Evolutionary conservation across 2,113 vertebrate genomes (phyloP), one percentile per base, ranked within the genome.

Genomic region (Cynopterus brachyotis): DNA sequence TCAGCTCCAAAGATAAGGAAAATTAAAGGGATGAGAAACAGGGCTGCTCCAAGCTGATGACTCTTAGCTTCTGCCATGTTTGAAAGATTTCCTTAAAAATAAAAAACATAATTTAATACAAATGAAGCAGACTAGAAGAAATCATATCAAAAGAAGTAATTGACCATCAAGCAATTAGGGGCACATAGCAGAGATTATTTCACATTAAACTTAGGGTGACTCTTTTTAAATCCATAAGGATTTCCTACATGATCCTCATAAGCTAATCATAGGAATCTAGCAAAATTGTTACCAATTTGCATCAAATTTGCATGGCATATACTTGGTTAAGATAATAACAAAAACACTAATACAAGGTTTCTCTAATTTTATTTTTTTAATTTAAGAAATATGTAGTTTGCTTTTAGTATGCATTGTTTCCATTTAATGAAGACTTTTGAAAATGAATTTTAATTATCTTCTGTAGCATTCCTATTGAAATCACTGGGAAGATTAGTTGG

Each of bases 21-120:
- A 94, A 99, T 98, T 69, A 98, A 96, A 94, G 98, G 95, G 76
- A 98, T 15, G 92, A 99, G 93, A 98, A 97, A 60, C 76, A 98
- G 93, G 84, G 94, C 94, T 96, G 97, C 97, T 98, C 97, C 98
- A 88, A 98, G 97, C 20, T 91, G 70, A 85, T 96, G 97, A 76
- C 83, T 92, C 98, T 98, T 98, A 20, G 79, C 73, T 97, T 98
- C 96, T 94, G 99, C 98, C 98, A 98, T 98, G 97, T 98, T 99
- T 96, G 91, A 98, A 98, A 98, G 94, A 96, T 96, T 97, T 97
- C 99, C 99, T 99, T 98, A 90, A 98, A 98, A 93, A 96, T 79
- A 99, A 37, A 98, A 98, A 97, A 97, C 75, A 97, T 95, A 64
- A 97, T 97, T 98, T 98, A 98, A 97, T 80, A 98, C 88, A 96